These are phyloP conservation scores for Hippocampus zosterae DNA, from an alignment of 2,113 vertebrate species.

Conservation along the genomic window DNA sequence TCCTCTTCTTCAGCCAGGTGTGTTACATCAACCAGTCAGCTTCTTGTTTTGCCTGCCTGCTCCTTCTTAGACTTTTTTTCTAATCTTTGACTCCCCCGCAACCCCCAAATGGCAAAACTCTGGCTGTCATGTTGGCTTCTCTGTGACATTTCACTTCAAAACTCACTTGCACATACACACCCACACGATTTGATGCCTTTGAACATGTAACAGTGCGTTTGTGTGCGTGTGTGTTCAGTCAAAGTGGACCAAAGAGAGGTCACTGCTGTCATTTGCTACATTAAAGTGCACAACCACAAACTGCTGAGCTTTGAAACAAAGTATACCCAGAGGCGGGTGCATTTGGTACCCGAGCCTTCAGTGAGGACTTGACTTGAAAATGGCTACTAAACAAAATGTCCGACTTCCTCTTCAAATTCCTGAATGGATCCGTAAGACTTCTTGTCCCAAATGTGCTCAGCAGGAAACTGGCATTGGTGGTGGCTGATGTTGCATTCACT, in stretches of 20 bases:
- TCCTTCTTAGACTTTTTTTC: background rate
- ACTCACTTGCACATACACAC: background rate
- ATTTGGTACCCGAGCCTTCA: background rate
- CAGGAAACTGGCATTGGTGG: background rate
- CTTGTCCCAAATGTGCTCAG: background rate
- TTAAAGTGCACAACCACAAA: background rate
- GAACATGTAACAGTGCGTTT: background rate
- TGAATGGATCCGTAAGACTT: background rate
- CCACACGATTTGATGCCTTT: background rate
- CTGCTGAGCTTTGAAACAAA: background rate
- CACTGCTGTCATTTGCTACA: background rate
- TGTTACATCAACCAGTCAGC: no score
- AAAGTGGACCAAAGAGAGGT: background rate
- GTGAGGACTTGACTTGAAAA: background rate
- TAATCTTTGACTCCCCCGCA: background rate
- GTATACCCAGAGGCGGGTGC: background rate
- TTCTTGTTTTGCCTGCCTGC: no score
- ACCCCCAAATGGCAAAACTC: no score
- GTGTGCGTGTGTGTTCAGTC: background rate
- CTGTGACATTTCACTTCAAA: conserved; percentile 1
- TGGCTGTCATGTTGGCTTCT: background rate
- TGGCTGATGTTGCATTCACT: conserved; percentile 8
- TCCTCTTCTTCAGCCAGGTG: no score
- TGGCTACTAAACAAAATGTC: background rate
- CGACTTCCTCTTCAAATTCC: background rate